Conservation (phyloP, 1,140 invertebrate species). For the Oscheius sp. region DNA sequence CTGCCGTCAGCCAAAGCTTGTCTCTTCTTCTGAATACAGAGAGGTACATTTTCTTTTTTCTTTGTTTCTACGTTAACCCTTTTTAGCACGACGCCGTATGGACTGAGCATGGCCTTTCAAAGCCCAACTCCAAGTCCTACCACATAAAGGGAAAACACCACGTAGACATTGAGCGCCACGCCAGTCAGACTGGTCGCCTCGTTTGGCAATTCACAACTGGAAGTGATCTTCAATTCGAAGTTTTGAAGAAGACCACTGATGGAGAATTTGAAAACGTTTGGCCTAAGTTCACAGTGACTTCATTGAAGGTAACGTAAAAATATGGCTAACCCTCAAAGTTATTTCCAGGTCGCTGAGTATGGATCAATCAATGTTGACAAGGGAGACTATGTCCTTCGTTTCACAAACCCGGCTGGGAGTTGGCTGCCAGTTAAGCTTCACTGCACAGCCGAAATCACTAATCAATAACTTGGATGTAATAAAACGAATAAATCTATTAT, state of each 20-base stretch:
- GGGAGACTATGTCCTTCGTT: constrained; percentile 17
- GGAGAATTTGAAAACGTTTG: constrained; percentile 22
- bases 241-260: not conserved
- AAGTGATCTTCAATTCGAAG: constrained; percentile 29
- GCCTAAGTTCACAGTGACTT: constrained; percentile 27
- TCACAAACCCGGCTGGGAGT: constrained; percentile 20
- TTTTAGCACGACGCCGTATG: constrained; percentile 23
- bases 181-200: constrained; percentile 4
- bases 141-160: not conserved
- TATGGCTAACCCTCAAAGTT: not conserved
- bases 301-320: constrained; percentile 14
- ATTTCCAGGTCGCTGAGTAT: constrained; percentile 23
- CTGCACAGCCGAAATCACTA: constrained; percentile 19
- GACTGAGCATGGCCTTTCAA: constrained; percentile 18
- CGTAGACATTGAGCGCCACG: constrained; percentile 1
- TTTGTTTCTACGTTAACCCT: too few relatives aligned
- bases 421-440: constrained; percentile 27
- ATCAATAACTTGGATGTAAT: too few relatives aligned
- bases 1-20: constrained; percentile 36
- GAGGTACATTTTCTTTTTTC: not conserved
- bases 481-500: too few relatives aligned
- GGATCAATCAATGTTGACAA: constrained; percentile 5
- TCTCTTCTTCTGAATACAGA: constrained; percentile 1
- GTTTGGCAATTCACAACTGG: constrained; percentile 29
- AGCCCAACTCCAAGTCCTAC: not conserved